These are phyloP conservation scores for Hylomyscus alleni DNA, from an alignment of 2,797 vertebrate genomes.

Conservation along the genomic window DNA sequence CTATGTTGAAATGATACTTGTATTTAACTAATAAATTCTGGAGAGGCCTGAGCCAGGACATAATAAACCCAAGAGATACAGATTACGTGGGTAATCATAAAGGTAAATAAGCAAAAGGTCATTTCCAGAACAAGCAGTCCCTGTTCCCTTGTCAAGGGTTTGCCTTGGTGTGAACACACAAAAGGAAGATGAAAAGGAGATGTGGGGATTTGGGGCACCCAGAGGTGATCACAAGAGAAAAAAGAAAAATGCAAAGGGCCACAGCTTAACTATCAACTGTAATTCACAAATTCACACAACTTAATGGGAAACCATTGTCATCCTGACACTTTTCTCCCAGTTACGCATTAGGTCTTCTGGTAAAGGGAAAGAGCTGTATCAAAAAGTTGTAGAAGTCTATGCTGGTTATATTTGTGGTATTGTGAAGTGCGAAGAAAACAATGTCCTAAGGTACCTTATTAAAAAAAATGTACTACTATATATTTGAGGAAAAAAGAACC, in stretches of 20 bases:
- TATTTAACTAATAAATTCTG: background rate
- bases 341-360: background rate
- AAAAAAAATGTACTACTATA: background rate
- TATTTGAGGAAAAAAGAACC: background rate
- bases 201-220: background rate
- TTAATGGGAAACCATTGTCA: background rate
- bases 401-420: background rate
- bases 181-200: too few relatives aligned
- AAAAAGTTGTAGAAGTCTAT: background rate
- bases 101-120: conserved; percentile 9
- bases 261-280: background rate
- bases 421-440: background rate
- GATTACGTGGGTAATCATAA: background rate
- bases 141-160: background rate
- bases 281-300: background rate
- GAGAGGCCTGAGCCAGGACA: background rate
- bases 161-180: background rate
- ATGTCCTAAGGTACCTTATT: background rate
- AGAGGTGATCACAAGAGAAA: background rate
- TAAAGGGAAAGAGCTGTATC: background rate
- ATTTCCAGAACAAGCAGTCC: background rate
- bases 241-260: background rate
- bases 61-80: background rate
- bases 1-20: background rate
- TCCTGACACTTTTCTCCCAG: background rate